Evolutionary conservation across 2,888 invertebrate genomes (phyloP).

Genomic region (Ornithoptera priamus): DNA sequence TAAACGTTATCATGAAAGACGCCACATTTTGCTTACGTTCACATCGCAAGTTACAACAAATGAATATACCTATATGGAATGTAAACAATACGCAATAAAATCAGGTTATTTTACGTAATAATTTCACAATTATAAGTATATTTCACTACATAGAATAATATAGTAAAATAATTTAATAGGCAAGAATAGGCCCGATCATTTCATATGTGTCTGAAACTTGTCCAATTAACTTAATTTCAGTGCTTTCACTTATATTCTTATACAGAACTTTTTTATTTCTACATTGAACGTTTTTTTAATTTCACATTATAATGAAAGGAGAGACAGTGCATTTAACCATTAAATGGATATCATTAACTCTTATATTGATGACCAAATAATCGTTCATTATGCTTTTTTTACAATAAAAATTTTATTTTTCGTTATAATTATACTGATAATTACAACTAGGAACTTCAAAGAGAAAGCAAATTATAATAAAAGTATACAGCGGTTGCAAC

Average conservation of each 20-base stretch:
- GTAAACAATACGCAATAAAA: slow-evolving; percentile 25
- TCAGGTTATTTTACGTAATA: background rate
- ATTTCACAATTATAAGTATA: background rate
- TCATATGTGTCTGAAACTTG: no score
- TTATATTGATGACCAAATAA: no score
- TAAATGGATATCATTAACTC: no score
- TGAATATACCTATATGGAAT: slow-evolving; percentile 16
- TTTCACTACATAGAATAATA: background rate
- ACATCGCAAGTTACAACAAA: slow-evolving; percentile 18
- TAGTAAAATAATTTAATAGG: background rate
- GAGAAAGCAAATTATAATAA: slow-evolving; percentile 3
- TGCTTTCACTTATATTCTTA: no score
- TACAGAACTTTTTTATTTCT: no score
- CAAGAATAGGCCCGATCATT: no score
- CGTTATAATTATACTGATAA: background rate
- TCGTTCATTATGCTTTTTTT: background rate
- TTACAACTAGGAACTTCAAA: background rate
- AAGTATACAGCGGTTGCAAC: slow-evolving; percentile 12
- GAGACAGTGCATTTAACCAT: no score
- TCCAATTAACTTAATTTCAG: no score
- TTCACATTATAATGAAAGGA: no score
- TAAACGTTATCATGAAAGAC: slow-evolving; percentile 2
- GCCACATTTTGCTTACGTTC: slow-evolving; percentile 13
- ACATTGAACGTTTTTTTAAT: no score
- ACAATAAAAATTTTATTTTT: background rate